Evolutionary conservation across 2,797 vertebrate genomes (phyloP).

Genomic region (Strix occidentalis): DNA sequence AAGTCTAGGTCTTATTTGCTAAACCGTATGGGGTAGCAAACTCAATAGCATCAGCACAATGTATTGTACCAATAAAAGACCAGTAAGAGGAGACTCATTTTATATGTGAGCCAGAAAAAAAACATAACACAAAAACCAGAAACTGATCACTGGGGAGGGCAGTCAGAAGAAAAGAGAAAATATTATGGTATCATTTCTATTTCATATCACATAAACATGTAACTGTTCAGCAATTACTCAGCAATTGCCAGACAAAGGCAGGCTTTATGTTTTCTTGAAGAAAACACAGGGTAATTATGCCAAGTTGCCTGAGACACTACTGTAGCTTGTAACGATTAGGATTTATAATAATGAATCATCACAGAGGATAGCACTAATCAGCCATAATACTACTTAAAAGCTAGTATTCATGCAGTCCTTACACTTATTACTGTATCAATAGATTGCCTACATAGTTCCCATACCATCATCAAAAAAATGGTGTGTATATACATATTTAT

Average conservation of each 20-base stretch:
- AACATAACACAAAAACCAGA: not conserved
- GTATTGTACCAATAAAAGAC: not conserved
- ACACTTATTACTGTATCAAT: not conserved
- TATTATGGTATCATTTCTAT: not conserved
- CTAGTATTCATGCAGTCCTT: not conserved
- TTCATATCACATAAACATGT: not conserved
- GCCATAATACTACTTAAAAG: not conserved
- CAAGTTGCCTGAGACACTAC: not conserved
- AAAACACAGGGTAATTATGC: constrained; percentile 18
- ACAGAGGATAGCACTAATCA: not conserved
- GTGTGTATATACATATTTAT: not conserved
- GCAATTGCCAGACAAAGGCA: constrained; percentile 2
- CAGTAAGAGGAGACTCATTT: not conserved
- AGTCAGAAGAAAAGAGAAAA: not conserved
- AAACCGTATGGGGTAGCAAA: not conserved
- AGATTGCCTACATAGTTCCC: not conserved
- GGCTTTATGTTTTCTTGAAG: constrained; percentile 35
- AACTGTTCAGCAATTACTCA: constrained; percentile 21
- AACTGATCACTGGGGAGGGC: not conserved
- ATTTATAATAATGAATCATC: constrained; percentile 8
- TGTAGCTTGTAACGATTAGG: not conserved
- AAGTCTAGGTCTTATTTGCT: not conserved
- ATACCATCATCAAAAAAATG: not conserved
- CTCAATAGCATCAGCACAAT: not conserved
- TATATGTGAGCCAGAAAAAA: not conserved